These are phyloP conservation scores for Teleiodes luculella DNA, from an alignment of 2,888 invertebrate species.

Conservation along the genomic window DNA sequence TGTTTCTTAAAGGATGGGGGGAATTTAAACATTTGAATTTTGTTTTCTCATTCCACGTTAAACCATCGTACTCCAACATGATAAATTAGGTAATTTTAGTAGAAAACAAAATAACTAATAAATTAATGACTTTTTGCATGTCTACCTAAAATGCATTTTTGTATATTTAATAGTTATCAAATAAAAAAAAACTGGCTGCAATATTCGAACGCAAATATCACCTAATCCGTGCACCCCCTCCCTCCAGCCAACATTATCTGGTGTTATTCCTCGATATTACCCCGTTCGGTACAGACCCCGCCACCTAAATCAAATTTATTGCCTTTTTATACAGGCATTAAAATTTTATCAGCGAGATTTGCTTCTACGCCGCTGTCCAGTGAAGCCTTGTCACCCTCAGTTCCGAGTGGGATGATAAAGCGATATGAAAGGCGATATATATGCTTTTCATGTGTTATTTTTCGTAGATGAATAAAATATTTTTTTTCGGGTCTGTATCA, in stretches of 20 bases:
- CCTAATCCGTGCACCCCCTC: slow-evolving; percentile 57
- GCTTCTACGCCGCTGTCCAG: slow-evolving; percentile 69
- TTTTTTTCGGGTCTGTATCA: too few relatives aligned
- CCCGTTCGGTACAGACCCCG: slow-evolving; percentile 62
- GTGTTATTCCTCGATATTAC: slow-evolving; percentile 76
- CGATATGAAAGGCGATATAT: slow-evolving; percentile 16
- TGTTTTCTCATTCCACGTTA: background rate
- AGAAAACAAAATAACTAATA: too few relatives aligned
- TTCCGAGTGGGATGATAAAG: slow-evolving; percentile 38
- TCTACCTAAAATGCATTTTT: too few relatives aligned
- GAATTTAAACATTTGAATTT: background rate
- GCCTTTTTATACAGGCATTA: slow-evolving; percentile 76
- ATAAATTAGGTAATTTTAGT: too few relatives aligned
- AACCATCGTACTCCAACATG: too few relatives aligned
- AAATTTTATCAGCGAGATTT: slow-evolving; percentile 75
- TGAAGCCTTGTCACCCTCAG: slow-evolving; percentile 51
- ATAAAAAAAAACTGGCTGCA: too few relatives aligned
- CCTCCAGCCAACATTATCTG: slow-evolving; percentile 72
- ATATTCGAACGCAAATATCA: slow-evolving; percentile 39
- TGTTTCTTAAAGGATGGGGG: background rate
- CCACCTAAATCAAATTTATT: slow-evolving; percentile 76
- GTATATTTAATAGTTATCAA: too few relatives aligned
- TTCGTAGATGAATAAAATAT: background rate
- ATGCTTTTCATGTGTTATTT: slow-evolving; percentile 26
- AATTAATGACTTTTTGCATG: too few relatives aligned